These are phyloP conservation scores for Bubo scandiacus DNA, from an alignment of 2,113 vertebrate genomes.

Conservation along the genomic window DNA sequence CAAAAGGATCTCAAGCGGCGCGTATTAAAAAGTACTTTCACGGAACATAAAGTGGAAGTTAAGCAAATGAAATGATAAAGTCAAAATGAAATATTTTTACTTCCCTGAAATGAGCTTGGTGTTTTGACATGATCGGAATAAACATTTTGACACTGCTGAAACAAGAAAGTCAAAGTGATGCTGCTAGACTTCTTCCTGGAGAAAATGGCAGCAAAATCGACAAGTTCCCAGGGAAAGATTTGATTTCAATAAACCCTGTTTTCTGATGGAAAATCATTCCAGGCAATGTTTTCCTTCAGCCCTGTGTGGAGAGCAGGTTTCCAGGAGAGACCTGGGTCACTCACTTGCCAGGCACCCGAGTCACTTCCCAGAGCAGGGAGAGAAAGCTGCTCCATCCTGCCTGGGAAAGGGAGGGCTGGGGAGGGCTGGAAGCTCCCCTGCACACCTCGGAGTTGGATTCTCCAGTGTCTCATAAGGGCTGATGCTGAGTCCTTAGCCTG, in stretches of 20 bases:
- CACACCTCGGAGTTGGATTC: rapidly evolving
- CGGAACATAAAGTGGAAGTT: conserved; percentile 17
- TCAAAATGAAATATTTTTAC: conserved; percentile 41
- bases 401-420: background rate
- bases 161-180: conserved; percentile 60
- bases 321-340: background rate
- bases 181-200: background rate
- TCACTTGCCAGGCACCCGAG: background rate
- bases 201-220: conserved; percentile 37
- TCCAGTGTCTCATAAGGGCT: rapidly evolving
- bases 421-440: background rate
- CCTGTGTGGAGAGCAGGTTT: background rate
- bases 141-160: conserved; percentile 67
- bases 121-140: conserved; percentile 54
- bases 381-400: background rate
- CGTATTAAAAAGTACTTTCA: background rate
- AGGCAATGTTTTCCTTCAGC: background rate
- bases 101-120: conserved; percentile 33
- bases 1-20: background rate
- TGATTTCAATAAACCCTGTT: background rate
- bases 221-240: background rate
- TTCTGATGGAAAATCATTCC: background rate
- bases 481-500: background rate
- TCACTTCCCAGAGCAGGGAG: rapidly evolving
- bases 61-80: conserved; percentile 12